Percentiles rank a stretch among this genome's conserved stretches.
These are phyloP conservation scores for Calameuta idolon DNA, from an alignment of 2,888 invertebrate species.

Conservation along the genomic window DNA sequence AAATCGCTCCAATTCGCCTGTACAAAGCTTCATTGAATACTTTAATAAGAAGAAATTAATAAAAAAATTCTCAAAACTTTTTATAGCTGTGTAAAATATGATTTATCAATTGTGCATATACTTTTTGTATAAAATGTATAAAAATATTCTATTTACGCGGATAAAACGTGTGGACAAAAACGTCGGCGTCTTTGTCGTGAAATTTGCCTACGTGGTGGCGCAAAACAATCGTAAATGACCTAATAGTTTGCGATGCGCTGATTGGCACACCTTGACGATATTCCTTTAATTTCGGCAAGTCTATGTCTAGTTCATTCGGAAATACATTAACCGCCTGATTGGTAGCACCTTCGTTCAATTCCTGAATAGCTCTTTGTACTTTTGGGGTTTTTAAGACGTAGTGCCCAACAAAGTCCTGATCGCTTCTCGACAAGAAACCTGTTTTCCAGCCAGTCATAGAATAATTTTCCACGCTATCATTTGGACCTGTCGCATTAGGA, in stretches of 20 bases:
- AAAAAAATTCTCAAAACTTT: not conserved
- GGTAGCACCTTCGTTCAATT: slow-evolving; percentile 29
- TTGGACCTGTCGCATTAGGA: slow-evolving; percentile 16
- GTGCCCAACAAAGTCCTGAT: slow-evolving; percentile 46
- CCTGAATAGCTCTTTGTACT: slow-evolving; percentile 32
- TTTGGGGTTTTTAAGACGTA: slow-evolving; percentile 21
- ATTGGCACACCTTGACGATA: slow-evolving; percentile 22
- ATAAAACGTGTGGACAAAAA: slow-evolving; percentile 52
- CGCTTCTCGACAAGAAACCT: slow-evolving; percentile 41
- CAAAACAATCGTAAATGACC: slow-evolving; percentile 36
- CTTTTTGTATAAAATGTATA: not conserved
- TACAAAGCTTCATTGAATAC: not conserved
- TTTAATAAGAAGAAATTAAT: not conserved
- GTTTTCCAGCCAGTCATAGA: slow-evolving; percentile 39
- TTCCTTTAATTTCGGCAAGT: slow-evolving; percentile 36
- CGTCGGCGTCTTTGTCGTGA: slow-evolving; percentile 33
- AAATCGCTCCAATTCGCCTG: not conserved
- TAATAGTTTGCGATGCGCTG: slow-evolving; percentile 17
- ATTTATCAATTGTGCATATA: not conserved
- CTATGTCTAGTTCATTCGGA: slow-evolving; percentile 5
- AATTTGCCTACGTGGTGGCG: slow-evolving; percentile 36
- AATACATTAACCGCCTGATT: slow-evolving; percentile 19
- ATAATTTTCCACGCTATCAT: slow-evolving; percentile 49
- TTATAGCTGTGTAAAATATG: not conserved
- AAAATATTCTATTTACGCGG: slow-evolving; percentile 25